Percentiles rank a stretch among this genome's conserved stretches.
phyloP scores from a whole-genome alignment of 2,888 invertebrate genomes.

The Acleris cristana region DNA sequence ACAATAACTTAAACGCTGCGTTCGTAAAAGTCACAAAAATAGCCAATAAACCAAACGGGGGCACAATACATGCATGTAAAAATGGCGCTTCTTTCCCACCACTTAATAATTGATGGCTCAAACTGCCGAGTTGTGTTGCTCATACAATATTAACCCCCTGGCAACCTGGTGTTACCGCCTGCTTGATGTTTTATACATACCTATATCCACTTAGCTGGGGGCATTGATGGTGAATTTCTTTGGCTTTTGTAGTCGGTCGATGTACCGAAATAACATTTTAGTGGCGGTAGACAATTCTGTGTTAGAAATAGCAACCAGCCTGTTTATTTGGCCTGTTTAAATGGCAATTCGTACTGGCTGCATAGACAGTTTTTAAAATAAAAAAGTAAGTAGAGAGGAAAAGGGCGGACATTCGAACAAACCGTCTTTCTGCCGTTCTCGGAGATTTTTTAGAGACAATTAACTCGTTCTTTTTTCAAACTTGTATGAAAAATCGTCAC shows the following conservation, averaged over 20 bases:
- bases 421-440: too few relatives aligned
- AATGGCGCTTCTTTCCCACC: conserved; percentile 71
- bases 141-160: conserved; percentile 79
- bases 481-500: too few relatives aligned
- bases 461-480: too few relatives aligned
- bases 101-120: conserved; percentile 80
- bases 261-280: background rate
- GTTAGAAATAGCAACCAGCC: too few relatives aligned
- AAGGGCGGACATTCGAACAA: too few relatives aligned
- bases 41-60: conserved; percentile 70
- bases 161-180: conserved; percentile 77
- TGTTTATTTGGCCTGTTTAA: too few relatives aligned
- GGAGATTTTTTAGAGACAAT: too few relatives aligned
- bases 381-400: too few relatives aligned
- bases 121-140: conserved; percentile 83
- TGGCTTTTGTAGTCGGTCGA: conserved; percentile 13
- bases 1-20: conserved; percentile 64
- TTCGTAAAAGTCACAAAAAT: conserved; percentile 73
- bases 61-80: conserved; percentile 76
- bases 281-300: too few relatives aligned
- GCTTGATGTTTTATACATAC: conserved; percentile 51
- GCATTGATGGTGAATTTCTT: conserved; percentile 29
- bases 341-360: too few relatives aligned
- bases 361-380: too few relatives aligned
- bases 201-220: conserved; percentile 22